A percentile compares a stretch with the other conserved stretches of the same genome.
Conservation (phyloP, 2,797 vertebrate genomes). For the Sebastolobus altivelis region DNA sequence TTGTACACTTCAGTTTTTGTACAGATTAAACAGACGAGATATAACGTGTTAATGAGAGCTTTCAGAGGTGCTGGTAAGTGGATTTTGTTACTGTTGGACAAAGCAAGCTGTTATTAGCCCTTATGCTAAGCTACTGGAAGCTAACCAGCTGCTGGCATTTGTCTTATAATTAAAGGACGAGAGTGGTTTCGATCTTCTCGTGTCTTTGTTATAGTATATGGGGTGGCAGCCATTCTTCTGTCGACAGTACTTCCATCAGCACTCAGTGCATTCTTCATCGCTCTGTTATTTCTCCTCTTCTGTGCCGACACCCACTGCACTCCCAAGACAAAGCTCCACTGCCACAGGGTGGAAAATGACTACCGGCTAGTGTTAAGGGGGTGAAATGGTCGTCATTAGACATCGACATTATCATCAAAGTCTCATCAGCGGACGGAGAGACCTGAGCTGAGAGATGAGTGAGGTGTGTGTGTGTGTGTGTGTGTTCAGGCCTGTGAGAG, state of each 20-base stretch:
- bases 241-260: neutral
- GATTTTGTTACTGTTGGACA: neutral
- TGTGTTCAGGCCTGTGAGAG: neutral
- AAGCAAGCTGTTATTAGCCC: neutral
- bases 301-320: slow-evolving; percentile 16
- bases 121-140: neutral
- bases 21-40: neutral
- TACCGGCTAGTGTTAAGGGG: slow-evolving; percentile 34
- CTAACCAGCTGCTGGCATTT: neutral
- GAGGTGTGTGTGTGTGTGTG: slow-evolving; percentile 5
- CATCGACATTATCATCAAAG: slow-evolving; percentile 63
- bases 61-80: neutral
- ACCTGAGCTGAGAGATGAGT: slow-evolving; percentile 18
- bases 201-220: neutral
- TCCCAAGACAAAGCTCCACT: slow-evolving; percentile 41
- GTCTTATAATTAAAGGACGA: neutral
- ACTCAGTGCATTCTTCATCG: slow-evolving; percentile 8
- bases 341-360: slow-evolving; percentile 42
- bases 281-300: neutral
- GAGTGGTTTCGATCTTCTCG: neutral
- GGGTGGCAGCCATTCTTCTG: neutral
- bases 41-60: neutral
- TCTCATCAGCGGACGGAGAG: slow-evolving; percentile 45
- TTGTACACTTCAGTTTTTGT: neutral
- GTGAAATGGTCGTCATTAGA: slow-evolving; percentile 64